phyloP scores from a whole-genome alignment of 2,113 vertebrate genomes.

The Oenanthe oenanthe region DNA sequence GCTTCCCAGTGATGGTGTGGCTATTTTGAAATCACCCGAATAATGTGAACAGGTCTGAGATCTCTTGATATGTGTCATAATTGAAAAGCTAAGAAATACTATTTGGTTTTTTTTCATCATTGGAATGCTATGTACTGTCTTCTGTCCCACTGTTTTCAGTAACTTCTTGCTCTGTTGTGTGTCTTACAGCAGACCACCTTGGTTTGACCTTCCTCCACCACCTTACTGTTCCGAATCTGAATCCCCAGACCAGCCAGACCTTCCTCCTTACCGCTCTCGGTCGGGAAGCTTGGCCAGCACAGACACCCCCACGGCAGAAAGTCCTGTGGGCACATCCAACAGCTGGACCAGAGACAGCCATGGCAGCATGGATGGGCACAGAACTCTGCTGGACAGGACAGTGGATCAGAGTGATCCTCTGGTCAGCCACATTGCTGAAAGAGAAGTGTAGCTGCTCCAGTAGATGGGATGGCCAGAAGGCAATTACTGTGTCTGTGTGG shows the following conservation, averaged over 20 bases:
- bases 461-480: neutral
- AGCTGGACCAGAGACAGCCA: neutral
- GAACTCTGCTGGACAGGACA: slow-evolving; percentile 32
- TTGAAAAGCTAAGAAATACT: neutral
- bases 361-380: slow-evolving; percentile 21
- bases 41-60: neutral
- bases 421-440: slow-evolving; percentile 13
- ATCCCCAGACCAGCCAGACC: slow-evolving; percentile 76
- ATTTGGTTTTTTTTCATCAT: neutral
- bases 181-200: slow-evolving; percentile 85
- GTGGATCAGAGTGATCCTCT: slow-evolving; percentile 37
- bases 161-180: slow-evolving; percentile 6
- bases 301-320: slow-evolving; percentile 41
- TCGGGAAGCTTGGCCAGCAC: slow-evolving; percentile 66
- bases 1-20: neutral
- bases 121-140: neutral
- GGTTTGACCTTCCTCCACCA: slow-evolving; percentile 96
- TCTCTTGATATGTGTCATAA: neutral
- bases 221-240: slow-evolving; percentile 88
- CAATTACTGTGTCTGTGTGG: neutral
- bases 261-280: slow-evolving; percentile 86
- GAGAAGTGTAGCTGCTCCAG: slow-evolving; percentile 30
- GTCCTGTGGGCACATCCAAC: neutral
- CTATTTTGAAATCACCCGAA: neutral
- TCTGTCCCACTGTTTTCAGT: neutral